Evolutionary conservation across 2,797 vertebrate species (phyloP).

Genomic region (Lates japonicus): DNA sequence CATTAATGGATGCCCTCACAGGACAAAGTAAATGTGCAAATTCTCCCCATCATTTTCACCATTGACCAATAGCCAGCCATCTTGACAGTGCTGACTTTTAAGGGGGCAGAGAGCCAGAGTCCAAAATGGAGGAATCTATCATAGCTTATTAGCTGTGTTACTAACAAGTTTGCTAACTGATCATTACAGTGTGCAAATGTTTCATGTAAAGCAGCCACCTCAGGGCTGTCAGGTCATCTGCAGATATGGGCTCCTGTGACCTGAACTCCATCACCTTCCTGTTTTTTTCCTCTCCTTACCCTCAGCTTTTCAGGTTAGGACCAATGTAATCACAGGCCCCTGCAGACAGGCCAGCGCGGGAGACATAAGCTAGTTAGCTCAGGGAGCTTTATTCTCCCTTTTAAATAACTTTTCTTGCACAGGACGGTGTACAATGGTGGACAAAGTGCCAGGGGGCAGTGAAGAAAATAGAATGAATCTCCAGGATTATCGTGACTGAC

Average conservation of each 20-base stretch:
- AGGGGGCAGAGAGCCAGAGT: neutral
- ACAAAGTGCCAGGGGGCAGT: neutral
- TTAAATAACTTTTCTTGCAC: no score
- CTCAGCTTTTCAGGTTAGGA: slow-evolving; percentile 54
- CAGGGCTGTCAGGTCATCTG: no score
- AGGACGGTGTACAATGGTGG: neutral
- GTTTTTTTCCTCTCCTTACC: slow-evolving; percentile 15
- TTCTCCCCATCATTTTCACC: neutral
- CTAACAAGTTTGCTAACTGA: no score
- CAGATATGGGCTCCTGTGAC: neutral
- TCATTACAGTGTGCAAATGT: neutral
- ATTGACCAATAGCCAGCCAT: neutral
- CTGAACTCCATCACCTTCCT: slow-evolving; percentile 61
- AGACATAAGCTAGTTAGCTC: slow-evolving; percentile 61
- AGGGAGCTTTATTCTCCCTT: no score
- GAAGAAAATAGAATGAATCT: no score
- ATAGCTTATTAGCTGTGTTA: neutral
- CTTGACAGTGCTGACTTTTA: neutral
- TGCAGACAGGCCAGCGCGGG: slow-evolving; percentile 48
- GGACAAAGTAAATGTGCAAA: no score
- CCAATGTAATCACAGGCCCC: slow-evolving; percentile 75
- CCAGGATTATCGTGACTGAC: neutral
- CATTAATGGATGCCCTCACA: neutral
- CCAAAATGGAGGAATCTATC: neutral
- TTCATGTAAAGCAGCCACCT: no score